Evolutionary conservation across 2,797 vertebrate genomes (phyloP).

Genomic region (Cirrhinus molitorella): DNA sequence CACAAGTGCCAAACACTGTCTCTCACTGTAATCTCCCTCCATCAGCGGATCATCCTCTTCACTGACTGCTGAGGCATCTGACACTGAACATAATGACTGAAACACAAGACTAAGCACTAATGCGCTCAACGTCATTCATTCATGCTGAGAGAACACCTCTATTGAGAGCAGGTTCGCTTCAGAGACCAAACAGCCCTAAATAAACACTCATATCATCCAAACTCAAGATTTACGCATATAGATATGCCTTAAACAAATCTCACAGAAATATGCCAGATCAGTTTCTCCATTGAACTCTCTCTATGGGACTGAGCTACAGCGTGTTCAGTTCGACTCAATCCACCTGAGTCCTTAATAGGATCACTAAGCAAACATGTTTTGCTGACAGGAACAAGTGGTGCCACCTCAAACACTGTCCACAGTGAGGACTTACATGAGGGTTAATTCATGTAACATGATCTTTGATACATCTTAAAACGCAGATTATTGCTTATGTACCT

Average conservation of each 20-base stretch:
- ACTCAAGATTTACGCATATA: not conserved
- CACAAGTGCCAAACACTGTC: not conserved
- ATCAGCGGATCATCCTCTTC: slow-evolving; percentile 36
- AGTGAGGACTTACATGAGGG: not conserved
- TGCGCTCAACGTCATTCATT: slow-evolving; percentile 35
- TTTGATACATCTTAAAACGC: not conserved
- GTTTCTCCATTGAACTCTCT: not conserved
- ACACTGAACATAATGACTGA: slow-evolving; percentile 27
- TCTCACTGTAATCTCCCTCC: slow-evolving; percentile 13
- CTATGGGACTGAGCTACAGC: not conserved
- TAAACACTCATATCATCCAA: not conserved
- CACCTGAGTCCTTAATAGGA: slow-evolving; percentile 71
- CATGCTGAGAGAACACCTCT: not conserved
- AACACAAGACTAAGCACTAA: slow-evolving; percentile 28
- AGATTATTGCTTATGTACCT: not conserved
- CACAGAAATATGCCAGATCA: not conserved
- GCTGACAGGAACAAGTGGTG: slow-evolving; percentile 39
- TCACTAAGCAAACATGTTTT: slow-evolving; percentile 64
- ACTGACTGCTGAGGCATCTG: slow-evolving; percentile 33
- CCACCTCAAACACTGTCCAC: not conserved
- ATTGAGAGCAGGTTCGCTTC: slow-evolving; percentile 27
- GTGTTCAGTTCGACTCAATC: slow-evolving; percentile 60
- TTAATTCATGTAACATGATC: not conserved
- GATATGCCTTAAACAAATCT: not conserved
- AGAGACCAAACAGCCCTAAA: slow-evolving; percentile 51